Base-by-base conservation (phyloP, 1,140 invertebrate genomes). In the Cherax quadricarinatus region DNA sequence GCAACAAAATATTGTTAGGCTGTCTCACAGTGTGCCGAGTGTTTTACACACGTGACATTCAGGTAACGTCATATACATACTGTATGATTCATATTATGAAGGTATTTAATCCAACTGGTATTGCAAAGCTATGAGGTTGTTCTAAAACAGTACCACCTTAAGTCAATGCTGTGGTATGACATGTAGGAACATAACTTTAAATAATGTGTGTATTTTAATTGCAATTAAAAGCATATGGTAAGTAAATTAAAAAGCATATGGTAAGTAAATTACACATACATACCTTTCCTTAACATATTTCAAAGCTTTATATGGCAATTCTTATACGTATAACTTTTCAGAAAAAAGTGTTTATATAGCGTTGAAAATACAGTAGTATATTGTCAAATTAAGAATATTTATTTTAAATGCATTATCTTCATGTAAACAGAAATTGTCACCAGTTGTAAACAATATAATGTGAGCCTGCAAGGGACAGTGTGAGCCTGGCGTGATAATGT, bases 391-490 rank as follows among this genome's bases (percentile, higher is more conserved):
- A 66, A 78, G 49, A 79, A 62, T 79, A 62, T 88, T 88, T 66
- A 81, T 88, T 75, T 51, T 88, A 78, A 81, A 30, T 91, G 51
- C 21, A 66, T 66, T 66, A 18, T 16, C 62, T 66, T 66, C 21
- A 66, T 91, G 48, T 78, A 83, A 83, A 30, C 82, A 57, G 70
- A 85, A 78, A 30, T 30, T 24, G 21, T 75, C 70, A 75, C 4
- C 48, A 78, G 78, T 70, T 78, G 53, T 82, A 84, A 75, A 90
- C 70, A 60, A 60, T 41, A 73, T 41, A 79, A 75, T 86, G 79
- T 62, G 89, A 91, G 90, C 73, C 75, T 91, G 84, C 85, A 62
- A 87, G 85, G 90, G 90, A 91, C 84, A 91, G 85, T 86, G 90
- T 79, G 84, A 86, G 84, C 80, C 90, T 91, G 90, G 90, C 60